Conservation (phyloP, 35 echinoderm and acorn worm genomes). For the Patiria miniata region DNA sequence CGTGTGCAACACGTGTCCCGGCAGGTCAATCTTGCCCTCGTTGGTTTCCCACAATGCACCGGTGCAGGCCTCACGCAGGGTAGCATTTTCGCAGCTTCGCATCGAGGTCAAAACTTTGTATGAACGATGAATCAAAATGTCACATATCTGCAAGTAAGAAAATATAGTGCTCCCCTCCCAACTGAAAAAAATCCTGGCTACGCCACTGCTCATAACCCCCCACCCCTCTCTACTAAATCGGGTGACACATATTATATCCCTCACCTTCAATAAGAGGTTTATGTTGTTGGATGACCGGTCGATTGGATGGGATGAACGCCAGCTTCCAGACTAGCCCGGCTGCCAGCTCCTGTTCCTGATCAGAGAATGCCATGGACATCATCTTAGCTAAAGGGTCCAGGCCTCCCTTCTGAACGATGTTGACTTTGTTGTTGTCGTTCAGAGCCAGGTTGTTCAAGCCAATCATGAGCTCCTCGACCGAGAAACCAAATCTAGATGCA, state of each 20-base stretch:
- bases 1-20: background rate
- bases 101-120: slow-evolving; percentile 31
- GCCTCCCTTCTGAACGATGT: slow-evolving; percentile 73
- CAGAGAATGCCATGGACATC: slow-evolving; percentile 42
- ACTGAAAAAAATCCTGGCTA: no score
- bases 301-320: slow-evolving; percentile 76
- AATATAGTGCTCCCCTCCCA: background rate
- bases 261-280: slow-evolving; percentile 67
- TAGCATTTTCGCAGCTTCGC: background rate
- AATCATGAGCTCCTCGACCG: slow-evolving; percentile 63
- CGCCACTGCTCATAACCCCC: no score
- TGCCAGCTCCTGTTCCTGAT: slow-evolving; percentile 58
- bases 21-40: background rate
- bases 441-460: slow-evolving; percentile 80
- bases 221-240: no score
- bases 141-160: background rate
- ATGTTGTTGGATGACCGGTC: slow-evolving; percentile 53
- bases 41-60: slow-evolving; percentile 89
- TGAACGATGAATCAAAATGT: background rate
- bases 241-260: background rate
- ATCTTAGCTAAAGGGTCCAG: slow-evolving; percentile 48
- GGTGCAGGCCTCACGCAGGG: slow-evolving; percentile 50
- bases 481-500: slow-evolving; percentile 46
- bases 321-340: slow-evolving; percentile 68
- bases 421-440: slow-evolving; percentile 85